phyloP scores from a whole-genome alignment of 2,888 invertebrate genomes.

The Kryphioiulus occultus region DNA sequence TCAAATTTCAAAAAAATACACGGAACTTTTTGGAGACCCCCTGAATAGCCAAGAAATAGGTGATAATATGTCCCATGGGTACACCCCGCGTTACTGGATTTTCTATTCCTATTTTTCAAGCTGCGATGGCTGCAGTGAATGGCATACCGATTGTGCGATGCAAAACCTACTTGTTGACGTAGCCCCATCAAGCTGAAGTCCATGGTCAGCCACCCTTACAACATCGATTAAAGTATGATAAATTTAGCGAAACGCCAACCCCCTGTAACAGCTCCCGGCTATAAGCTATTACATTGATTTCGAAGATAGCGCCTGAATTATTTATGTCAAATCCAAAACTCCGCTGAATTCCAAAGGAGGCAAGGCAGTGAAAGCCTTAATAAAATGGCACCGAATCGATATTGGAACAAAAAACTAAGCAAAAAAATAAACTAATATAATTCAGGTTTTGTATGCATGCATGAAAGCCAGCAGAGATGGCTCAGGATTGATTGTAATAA shows the following conservation, averaged over 20 bases:
- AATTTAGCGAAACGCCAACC: background rate
- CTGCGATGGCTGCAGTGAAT: too few species aligned
- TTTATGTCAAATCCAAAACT: background rate
- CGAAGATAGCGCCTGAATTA: background rate
- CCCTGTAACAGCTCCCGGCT: background rate
- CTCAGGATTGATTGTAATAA: constrained; percentile 2
- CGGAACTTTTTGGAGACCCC: too few species aligned
- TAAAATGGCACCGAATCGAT: background rate
- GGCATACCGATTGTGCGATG: too few species aligned
- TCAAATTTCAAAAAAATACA: too few species aligned
- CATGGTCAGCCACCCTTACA: background rate
- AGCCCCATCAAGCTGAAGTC: too few species aligned
- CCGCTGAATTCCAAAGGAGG: background rate
- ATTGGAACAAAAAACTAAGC: background rate
- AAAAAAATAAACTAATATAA: background rate
- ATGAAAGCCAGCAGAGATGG: background rate
- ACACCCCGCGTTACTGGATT: too few species aligned
- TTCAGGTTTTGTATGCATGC: background rate
- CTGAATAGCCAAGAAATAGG: too few species aligned
- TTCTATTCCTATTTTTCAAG: too few species aligned
- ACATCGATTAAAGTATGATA: background rate
- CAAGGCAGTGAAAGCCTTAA: background rate
- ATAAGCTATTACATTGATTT: background rate
- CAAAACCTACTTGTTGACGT: too few species aligned
- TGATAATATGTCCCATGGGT: too few species aligned